These are phyloP conservation scores for Microchirus variegatus DNA, from an alignment of 2,797 vertebrate genomes.

Conservation along the genomic window DNA sequence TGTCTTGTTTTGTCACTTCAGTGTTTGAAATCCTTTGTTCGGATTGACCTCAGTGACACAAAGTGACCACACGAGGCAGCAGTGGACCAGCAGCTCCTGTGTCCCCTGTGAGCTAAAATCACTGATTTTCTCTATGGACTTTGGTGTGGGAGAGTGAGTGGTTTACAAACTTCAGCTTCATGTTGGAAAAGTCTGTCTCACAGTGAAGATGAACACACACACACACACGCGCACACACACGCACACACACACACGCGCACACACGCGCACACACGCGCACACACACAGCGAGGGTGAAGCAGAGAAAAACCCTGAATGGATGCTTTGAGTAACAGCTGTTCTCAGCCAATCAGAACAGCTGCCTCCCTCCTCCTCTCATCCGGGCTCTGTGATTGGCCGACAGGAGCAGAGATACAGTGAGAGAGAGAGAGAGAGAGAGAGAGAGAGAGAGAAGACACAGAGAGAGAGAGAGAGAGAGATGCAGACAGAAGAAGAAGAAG, in stretches of 20 bases:
- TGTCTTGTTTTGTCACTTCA: too few species aligned
- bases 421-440: constrained; percentile 8
- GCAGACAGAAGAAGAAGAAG: constrained; percentile 18
- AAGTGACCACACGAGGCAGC: too few species aligned
- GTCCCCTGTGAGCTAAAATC: too few species aligned
- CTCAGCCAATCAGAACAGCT: constrained; percentile 52
- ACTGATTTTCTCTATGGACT: too few species aligned
- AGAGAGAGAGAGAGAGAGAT: constrained; percentile 8
- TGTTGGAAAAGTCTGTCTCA: too few species aligned
- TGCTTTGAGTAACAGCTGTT: constrained; percentile 13
- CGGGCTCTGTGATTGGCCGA: constrained; percentile 54
- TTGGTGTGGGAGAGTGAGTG: too few species aligned
- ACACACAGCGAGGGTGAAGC: background rate
- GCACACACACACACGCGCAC: constrained; percentile 1
- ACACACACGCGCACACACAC: too few species aligned
- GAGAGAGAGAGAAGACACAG: constrained; percentile 14
- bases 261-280: constrained; percentile 2
- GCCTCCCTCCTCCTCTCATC: constrained; percentile 35
- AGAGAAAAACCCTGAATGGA: constrained; percentile 57
- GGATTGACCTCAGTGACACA: too few species aligned
- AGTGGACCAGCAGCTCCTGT: too few species aligned
- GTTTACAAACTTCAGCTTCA: too few species aligned
- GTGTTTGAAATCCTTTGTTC: too few species aligned
- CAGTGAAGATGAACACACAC: too few species aligned
- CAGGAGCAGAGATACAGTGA: constrained; percentile 29